A percentile compares a stretch with the other conserved stretches of the same genome.
Evolutionary conservation across 2,797 vertebrate species (phyloP).

Genomic region (Phrynocephalus vlangalii): DNA sequence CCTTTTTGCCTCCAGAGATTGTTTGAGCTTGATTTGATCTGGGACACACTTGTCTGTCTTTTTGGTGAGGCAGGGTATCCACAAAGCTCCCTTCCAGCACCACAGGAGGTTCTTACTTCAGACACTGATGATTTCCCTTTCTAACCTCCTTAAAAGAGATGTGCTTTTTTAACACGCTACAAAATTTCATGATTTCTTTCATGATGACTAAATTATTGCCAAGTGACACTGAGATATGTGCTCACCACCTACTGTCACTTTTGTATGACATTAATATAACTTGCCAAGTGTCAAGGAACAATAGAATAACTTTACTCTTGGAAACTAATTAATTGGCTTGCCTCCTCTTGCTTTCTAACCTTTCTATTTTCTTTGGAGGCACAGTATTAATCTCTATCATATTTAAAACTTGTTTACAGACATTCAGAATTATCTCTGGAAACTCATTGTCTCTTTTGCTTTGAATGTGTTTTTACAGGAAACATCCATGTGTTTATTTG

Average conservation of each 20-base stretch:
- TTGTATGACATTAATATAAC: conserved; percentile 39
- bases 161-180: conserved; percentile 47
- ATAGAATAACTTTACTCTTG: conserved; percentile 56
- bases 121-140: not conserved
- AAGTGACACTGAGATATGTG: conserved; percentile 41
- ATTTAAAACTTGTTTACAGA: conserved; percentile 41
- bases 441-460: conserved; percentile 43
- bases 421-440: conserved; percentile 18
- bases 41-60: no score
- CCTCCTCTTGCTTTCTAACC: conserved; percentile 14
- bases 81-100: no score
- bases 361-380: conserved; percentile 26
- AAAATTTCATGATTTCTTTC: conserved; percentile 60
- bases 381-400: conserved; percentile 27
- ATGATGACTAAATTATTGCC: conserved; percentile 44
- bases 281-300: conserved; percentile 47
- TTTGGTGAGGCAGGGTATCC: no score
- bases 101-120: conserved; percentile 24
- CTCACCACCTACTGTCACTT: conserved; percentile 43
- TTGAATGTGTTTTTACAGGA: conserved; percentile 27
- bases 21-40: no score
- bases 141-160: conserved; percentile 33
- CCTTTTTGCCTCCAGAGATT: no score
- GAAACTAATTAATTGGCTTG: conserved; percentile 63
- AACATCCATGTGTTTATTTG: not conserved